Percentiles rank a stretch among this genome's conserved stretches.
Evolutionary conservation across 1,140 invertebrate species (phyloP).

Genomic region (Agraylea sexmaculata): DNA sequence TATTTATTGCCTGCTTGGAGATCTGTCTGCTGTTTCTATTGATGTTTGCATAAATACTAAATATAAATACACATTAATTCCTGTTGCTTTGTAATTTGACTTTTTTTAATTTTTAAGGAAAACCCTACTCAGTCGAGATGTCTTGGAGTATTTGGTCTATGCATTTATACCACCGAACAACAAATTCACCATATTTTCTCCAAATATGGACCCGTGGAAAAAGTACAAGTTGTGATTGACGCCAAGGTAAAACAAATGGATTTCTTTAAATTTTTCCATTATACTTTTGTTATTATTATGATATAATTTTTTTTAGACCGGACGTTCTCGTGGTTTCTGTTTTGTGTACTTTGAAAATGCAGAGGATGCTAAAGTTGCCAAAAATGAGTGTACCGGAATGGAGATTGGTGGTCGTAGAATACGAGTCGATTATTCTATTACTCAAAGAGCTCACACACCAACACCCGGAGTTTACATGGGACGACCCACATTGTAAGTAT

Average conservation of each 20-base stretch:
- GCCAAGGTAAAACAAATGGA: constrained; percentile 62
- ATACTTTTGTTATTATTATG: not conserved
- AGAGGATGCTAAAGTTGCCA: constrained; percentile 87
- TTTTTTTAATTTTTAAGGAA: constrained; percentile 44
- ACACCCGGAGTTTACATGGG: constrained; percentile 98
- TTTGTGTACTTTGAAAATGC: constrained; percentile 90
- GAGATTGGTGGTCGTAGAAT: constrained; percentile 90
- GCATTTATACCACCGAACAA: constrained; percentile 82
- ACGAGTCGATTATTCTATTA: constrained; percentile 93
- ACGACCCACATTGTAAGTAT: constrained; percentile 62
- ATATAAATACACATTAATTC: not conserved
- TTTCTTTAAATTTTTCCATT: constrained; percentile 7
- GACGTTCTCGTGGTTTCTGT: constrained; percentile 87
- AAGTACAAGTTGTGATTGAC: constrained; percentile 92
- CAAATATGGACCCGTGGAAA: constrained; percentile 84
- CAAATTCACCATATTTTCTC: constrained; percentile 89
- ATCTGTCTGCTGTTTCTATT: not conserved
- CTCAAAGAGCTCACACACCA: constrained; percentile 92
- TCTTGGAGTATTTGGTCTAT: constrained; percentile 89
- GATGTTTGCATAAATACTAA: not conserved
- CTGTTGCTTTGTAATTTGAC: constrained; percentile 5
- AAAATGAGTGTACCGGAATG: constrained; percentile 86
- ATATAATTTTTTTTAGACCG: constrained; percentile 48
- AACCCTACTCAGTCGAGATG: constrained; percentile 81
- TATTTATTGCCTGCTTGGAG: constrained; percentile 2